phyloP scores from a whole-genome alignment of 2,888 invertebrate genomes.

The Rhagium mordax region DNA sequence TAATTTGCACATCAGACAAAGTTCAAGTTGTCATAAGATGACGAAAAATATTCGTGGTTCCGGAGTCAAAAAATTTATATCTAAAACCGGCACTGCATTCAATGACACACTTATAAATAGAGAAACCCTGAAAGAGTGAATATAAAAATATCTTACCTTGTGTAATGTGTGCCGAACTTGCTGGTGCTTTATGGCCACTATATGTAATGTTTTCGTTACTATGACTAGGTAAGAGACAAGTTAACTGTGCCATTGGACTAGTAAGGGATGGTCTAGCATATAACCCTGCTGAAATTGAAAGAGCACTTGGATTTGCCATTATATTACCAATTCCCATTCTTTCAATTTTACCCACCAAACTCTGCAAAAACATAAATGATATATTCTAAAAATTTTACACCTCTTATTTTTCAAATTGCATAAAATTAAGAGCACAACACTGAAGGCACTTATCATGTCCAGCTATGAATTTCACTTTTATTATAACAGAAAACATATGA shows the following conservation, averaged over 20 bases:
- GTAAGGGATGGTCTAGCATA: constrained; percentile 76
- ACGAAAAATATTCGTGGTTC: no score
- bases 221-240: constrained; percentile 74
- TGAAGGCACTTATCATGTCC: neutral
- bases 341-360: constrained; percentile 78
- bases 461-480: neutral
- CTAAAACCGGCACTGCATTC: no score
- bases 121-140: neutral
- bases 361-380: constrained; percentile 57
- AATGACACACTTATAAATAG: no score
- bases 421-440: neutral
- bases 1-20: no score
- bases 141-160: constrained; percentile 14
- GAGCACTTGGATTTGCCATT: constrained; percentile 76
- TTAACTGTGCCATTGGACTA: constrained; percentile 86
- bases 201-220: constrained; percentile 57
- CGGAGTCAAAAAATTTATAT: no score
- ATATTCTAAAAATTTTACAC: neutral
- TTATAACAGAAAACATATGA: neutral
- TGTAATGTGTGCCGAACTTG: constrained; percentile 11
- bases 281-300: constrained; percentile 77
- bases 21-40: no score
- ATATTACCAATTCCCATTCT: constrained; percentile 79
- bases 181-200: constrained; percentile 50
- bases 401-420: neutral